Percentiles rank a stretch among this genome's conserved stretches.
phyloP scores from a whole-genome alignment of 2,113 vertebrate species.

The Rattus rattus region DNA sequence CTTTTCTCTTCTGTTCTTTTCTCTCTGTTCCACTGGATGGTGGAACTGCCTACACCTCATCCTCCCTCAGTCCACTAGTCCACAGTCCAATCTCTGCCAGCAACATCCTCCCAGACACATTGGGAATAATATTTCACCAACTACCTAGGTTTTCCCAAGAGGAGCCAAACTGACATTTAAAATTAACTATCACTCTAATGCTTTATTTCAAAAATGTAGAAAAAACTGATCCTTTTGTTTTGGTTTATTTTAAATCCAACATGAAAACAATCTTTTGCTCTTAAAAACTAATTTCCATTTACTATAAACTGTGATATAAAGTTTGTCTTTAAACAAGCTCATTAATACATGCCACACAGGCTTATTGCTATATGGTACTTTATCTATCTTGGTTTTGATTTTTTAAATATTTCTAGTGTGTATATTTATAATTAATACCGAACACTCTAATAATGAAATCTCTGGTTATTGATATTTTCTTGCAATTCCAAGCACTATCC shows the following conservation, averaged over 20 bases:
- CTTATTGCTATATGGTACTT: neutral
- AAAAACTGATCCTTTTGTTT: neutral
- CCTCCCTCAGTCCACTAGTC: neutral
- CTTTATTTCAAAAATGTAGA: neutral
- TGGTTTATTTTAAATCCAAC: conserved; percentile 10
- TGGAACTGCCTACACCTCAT: neutral
- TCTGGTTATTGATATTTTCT: neutral
- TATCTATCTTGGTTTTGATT: neutral
- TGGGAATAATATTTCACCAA: neutral
- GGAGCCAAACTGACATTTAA: neutral
- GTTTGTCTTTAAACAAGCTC: neutral
- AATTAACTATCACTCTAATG: neutral
- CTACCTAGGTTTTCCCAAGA: neutral
- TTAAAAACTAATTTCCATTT: conserved; percentile 25
- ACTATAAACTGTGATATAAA: neutral
- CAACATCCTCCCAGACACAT: no score
- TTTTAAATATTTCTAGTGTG: neutral
- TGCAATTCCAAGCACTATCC: neutral
- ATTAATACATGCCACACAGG: neutral
- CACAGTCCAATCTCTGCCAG: neutral
- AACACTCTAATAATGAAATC: neutral
- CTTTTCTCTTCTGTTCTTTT: neutral
- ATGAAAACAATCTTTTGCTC: neutral
- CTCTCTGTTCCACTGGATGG: neutral
- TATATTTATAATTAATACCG: conserved; percentile 22